phyloP scores from a whole-genome alignment of 2,888 invertebrate species.

The Merodon equestris region DNA sequence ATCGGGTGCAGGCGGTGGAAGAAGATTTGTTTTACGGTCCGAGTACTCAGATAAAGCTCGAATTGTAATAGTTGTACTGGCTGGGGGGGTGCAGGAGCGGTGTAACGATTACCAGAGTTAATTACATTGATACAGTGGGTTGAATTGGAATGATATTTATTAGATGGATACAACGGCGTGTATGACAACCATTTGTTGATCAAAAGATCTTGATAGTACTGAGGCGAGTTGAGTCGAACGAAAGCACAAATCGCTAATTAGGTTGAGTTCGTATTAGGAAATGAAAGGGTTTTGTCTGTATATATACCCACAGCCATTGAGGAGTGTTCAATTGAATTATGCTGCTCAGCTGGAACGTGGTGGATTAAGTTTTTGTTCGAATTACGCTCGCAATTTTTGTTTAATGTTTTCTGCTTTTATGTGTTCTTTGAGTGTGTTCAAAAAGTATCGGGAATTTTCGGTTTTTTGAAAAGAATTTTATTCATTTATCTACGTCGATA shows the following conservation, averaged over 20 bases:
- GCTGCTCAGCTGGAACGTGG: too few species aligned
- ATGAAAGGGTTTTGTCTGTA: background rate
- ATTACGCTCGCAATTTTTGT: too few species aligned
- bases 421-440: too few species aligned
- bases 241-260: too few species aligned
- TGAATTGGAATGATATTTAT: background rate
- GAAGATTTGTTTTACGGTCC: background rate
- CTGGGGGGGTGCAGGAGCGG: too few species aligned
- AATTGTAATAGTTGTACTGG: background rate
- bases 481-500: too few species aligned
- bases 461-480: too few species aligned
- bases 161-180: conserved; percentile 3
- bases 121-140: conserved; percentile 8
- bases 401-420: too few species aligned
- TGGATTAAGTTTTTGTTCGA: too few species aligned
- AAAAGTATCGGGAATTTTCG: too few species aligned
- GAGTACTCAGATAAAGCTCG: conserved; percentile 4
- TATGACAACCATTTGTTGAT: background rate
- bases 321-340: background rate
- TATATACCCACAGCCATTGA: background rate
- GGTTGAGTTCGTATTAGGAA: background rate
- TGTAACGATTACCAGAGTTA: background rate
- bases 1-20: background rate
- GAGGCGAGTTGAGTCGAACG: background rate
- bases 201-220: background rate